These are phyloP conservation scores for Nesospiza acunhae DNA, from an alignment of 2,113 vertebrate genomes.

Conservation along the genomic window DNA sequence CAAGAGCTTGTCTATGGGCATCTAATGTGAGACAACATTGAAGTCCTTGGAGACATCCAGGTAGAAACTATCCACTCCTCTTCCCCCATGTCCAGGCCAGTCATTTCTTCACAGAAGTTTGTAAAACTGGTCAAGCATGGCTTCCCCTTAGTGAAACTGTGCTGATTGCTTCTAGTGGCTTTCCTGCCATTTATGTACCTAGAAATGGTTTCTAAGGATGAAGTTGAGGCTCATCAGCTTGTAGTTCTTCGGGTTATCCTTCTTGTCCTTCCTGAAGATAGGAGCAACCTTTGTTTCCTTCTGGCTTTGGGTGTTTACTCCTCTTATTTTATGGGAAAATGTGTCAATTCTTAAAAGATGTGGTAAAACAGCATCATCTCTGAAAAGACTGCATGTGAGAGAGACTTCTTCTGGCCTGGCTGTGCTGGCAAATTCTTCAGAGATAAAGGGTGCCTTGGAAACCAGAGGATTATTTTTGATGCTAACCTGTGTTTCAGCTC, in stretches of 20 bases:
- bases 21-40: background rate
- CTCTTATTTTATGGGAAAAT: background rate
- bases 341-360: background rate
- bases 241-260: background rate
- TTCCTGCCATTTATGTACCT: background rate
- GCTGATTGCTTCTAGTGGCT: background rate
- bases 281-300: background rate
- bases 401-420: background rate
- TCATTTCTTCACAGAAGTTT: background rate
- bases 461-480: background rate
- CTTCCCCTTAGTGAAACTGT: background rate
- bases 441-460: background rate
- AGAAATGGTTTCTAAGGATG: background rate
- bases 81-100: background rate
- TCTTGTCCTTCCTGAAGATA: background rate
- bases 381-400: background rate
- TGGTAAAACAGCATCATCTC: background rate
- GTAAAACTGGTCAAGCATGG: background rate
- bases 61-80: background rate
- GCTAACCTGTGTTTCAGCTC: background rate
- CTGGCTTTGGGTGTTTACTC: background rate
- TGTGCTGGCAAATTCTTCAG: background rate
- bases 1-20: background rate
- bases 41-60: background rate
- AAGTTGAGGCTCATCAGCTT: background rate